Percentiles rank a stretch among this genome's conserved stretches.
phyloP scores from a whole-genome alignment of 2,113 vertebrate genomes.

The Carassius gibelio region DNA sequence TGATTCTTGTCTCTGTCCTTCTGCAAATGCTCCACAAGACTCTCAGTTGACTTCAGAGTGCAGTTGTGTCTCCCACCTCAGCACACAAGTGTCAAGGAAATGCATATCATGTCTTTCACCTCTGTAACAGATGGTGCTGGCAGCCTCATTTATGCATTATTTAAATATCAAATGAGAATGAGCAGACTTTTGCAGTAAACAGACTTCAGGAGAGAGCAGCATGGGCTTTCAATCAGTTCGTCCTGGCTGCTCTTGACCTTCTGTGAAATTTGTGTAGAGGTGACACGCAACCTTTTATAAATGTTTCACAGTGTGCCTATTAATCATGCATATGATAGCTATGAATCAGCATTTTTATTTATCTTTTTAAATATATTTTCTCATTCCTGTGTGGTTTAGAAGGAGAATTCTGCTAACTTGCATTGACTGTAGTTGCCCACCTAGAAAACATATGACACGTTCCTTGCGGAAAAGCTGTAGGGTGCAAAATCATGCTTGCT shows the following conservation, averaged over 20 bases:
- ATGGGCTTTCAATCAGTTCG: neutral
- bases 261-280: constrained; percentile 2
- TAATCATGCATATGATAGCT: neutral
- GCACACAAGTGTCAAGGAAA: constrained; percentile 48
- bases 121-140: constrained; percentile 60
- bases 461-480: neutral
- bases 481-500: neutral
- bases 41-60: neutral
- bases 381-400: neutral
- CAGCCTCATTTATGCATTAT: constrained; percentile 53
- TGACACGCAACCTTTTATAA: neutral
- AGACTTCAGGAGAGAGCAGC: constrained; percentile 47
- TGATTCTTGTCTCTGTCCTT: too few relatives aligned
- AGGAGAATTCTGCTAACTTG: too few relatives aligned
- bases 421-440: neutral
- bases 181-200: constrained; percentile 47
- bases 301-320: neutral
- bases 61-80: neutral
- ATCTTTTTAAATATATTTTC: neutral
- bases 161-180: constrained; percentile 53
- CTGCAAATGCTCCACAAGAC: neutral
- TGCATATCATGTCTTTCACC: constrained; percentile 44
- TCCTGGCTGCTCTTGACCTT: neutral
- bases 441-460: neutral
- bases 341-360: neutral